Percentiles rank a stretch among this genome's conserved stretches.
Evolutionary conservation across 2,113 vertebrate genomes (phyloP).

Genomic region (Pao palembangensis): DNA sequence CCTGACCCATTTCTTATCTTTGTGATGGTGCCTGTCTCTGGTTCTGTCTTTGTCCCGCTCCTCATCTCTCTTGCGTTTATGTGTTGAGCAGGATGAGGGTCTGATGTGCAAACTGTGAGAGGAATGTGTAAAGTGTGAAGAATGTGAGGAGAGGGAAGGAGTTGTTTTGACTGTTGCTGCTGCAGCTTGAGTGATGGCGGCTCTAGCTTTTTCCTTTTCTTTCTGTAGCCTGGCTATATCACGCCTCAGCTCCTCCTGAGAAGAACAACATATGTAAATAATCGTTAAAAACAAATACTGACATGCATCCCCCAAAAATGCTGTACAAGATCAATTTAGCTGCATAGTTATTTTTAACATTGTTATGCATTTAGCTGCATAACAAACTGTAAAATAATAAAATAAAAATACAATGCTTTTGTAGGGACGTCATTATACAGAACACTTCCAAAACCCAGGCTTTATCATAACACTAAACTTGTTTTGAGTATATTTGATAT

Average conservation of each 20-base stretch:
- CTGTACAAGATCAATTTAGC: too few relatives aligned
- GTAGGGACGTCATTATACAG: too few relatives aligned
- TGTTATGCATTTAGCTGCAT: too few relatives aligned
- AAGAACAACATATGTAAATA: not conserved
- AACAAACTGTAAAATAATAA: too few relatives aligned
- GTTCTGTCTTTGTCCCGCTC: slow-evolving; percentile 68
- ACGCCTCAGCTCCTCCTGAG: slow-evolving; percentile 92
- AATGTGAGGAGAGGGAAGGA: slow-evolving; percentile 37
- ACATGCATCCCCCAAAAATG: not conserved
- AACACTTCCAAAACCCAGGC: too few relatives aligned
- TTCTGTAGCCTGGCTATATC: slow-evolving; percentile 85
- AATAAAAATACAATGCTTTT: too few relatives aligned
- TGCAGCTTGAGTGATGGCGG: slow-evolving; percentile 73
- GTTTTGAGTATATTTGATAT: too few relatives aligned
- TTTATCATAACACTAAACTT: too few relatives aligned
- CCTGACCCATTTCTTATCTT: slow-evolving; percentile 54
- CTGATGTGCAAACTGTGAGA: slow-evolving; percentile 35
- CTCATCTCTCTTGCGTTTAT: slow-evolving; percentile 92
- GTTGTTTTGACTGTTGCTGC: slow-evolving; percentile 59
- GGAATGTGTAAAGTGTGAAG: slow-evolving; percentile 46
- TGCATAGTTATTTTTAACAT: too few relatives aligned
- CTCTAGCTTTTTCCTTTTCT: slow-evolving; percentile 86
- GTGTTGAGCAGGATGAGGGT: slow-evolving; percentile 52
- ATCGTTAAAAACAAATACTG: not conserved
- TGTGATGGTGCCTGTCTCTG: slow-evolving; percentile 24